Evolutionary conservation across 1,140 invertebrate species (phyloP).

Genomic region (Glossosoma conforme): DNA sequence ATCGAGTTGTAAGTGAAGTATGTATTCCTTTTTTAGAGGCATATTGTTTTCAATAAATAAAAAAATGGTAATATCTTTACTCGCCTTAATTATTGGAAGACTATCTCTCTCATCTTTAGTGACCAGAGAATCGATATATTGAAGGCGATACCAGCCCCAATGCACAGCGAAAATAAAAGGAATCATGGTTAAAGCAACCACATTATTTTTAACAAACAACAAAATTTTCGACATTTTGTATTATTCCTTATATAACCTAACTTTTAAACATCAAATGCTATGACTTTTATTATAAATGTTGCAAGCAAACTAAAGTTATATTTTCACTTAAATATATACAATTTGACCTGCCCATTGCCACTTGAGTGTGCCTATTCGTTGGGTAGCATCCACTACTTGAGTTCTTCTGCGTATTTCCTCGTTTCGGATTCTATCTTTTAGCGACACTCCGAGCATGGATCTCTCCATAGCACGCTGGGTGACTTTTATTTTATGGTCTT

Average conservation of each 20-base stretch:
- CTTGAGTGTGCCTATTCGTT: too few relatives aligned
- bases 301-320: background rate
- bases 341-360: too few relatives aligned
- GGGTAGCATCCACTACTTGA: too few relatives aligned
- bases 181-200: conserved; percentile 46
- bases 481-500: too few relatives aligned
- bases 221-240: conserved; percentile 30
- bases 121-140: conserved; percentile 47
- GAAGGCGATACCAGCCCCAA: conserved; percentile 50
- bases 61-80: conserved; percentile 11
- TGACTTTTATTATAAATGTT: background rate
- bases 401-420: too few relatives aligned
- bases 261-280: background rate
- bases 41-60: too few relatives aligned
- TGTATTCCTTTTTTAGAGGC: too few relatives aligned
- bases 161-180: conserved; percentile 46
- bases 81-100: conserved; percentile 40
- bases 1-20: too few relatives aligned
- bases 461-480: too few relatives aligned
- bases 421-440: too few relatives aligned
- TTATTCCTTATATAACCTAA: conserved; percentile 3
- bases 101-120: conserved; percentile 42
- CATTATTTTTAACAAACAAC: conserved; percentile 45
- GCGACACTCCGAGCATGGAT: too few relatives aligned
- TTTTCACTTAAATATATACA: too few relatives aligned